Base-by-base conservation (phyloP, 2,113 vertebrate species). In the Oreamnos americanus region DNA sequence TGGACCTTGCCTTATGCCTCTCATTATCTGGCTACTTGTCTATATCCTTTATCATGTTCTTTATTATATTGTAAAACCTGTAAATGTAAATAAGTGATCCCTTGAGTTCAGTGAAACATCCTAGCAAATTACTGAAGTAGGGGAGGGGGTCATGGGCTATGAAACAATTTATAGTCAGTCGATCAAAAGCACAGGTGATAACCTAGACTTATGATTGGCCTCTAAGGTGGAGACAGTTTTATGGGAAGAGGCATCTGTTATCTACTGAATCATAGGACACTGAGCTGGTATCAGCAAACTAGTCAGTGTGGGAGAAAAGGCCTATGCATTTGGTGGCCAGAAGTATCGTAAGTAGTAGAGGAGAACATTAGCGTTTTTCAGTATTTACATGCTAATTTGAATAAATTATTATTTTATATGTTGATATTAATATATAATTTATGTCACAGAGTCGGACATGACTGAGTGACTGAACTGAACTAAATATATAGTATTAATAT, bases 401-500 rank as follows among this genome's bases (percentile, higher is more conserved):
- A 82, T 16, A n/a, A 23, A 49, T 23, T n/a, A 51, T 82, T 64
- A 76, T 53, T 82, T 83, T 53, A 36, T 21, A 71, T 71, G 9
- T 71, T 36, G 17, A 21, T 21, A 71, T 36, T 36, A 36, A 71
- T 2, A 36, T 36, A 71, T 5, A 71, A 71, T 36, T 36, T 36
- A 67, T 57, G 55, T 57, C 7, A 0, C 23, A 57, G 55, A 57
- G 55, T 57, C 23, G 0, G 55, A 57, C 23, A 57, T 0, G 9
- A 57, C 55, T 57, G 21, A 55, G 53, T 0, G 21, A 57, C 23
- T 57, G 23, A 57, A 57, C 51, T 53, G 51, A 19, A 53, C 55
- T 57, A 21, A 57, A 57, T 67, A n/a, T 67, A 33, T 67, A n/a
- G 33, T 67, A n/a, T 67, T 67, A 67, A 36, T 36, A 49, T 47